Evolutionary conservation across 2,888 invertebrate species (phyloP), one percentile per base, ranked within the genome.

Genomic region (Adelphocoris suturalis): DNA sequence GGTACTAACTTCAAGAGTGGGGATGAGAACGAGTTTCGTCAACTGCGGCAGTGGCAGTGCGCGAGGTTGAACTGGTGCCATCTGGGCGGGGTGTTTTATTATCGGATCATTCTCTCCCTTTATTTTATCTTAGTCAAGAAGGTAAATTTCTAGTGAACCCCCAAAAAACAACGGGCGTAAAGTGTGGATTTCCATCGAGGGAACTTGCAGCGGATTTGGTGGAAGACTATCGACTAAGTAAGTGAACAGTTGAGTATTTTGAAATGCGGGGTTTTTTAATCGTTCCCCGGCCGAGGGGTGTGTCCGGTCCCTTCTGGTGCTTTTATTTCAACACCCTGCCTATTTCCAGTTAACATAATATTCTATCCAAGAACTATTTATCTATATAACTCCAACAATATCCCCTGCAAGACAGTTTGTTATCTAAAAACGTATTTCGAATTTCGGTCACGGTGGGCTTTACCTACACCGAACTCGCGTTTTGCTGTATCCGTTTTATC

Each of bases 31-130:
- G 61, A 85, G 55, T 61, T 57, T 37, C 57, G 85, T 37, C 27
- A 52, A 61, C 85, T 85, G 85, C 61, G 85, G 85, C 85, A 61
- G 85, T 85, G 61, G 85, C 85, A 61, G 85, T 85, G 85, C 85
- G 85, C 85, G 85, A 85, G 85, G 85, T 85, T 52, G 48, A 52
- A 57, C 27, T 52, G 52, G 82, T 52, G 82, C 52, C 82, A 82
- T 82, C 85, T 61, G 85, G 57, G 85, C 28, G 85, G 85, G 37
- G 85, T 85, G 78, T 78, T 16, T 46, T 78, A 37, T 27, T 19
- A 16, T 78, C 47, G 78, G 78, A 78, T 47, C 46, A 14, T 16
- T 27, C 37, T 47, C 46, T 78, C 78, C 37, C 13, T 78, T 78
- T 68, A 68, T 68, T 68, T 68, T 68, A 68, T 68, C 23, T 12